Evolutionary conservation across 2,888 invertebrate genomes (phyloP).

Genomic region (Parascotia fuliginaria): DNA sequence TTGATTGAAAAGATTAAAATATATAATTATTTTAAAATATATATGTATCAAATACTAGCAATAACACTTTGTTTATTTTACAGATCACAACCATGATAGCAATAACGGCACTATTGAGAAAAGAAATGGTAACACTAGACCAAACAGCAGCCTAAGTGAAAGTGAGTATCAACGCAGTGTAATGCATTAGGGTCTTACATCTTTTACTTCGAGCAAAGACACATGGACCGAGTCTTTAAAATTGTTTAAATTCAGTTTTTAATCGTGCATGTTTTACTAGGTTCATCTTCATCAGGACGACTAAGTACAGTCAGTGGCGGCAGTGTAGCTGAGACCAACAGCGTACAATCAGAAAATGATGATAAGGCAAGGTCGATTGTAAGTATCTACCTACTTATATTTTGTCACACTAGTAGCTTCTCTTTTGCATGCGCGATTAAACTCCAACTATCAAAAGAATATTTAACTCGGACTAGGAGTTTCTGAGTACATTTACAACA

Average conservation of each 20-base stretch:
- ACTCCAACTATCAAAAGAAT: too few relatives aligned
- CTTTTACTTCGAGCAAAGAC: neutral
- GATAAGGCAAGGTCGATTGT: conserved; percentile 87
- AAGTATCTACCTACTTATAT: conserved; percentile 43
- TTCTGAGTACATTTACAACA: too few relatives aligned
- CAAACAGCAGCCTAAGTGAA: conserved; percentile 80
- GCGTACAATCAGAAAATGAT: conserved; percentile 94
- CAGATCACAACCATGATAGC: conserved; percentile 65
- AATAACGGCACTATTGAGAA: conserved; percentile 75
- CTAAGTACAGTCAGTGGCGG: conserved; percentile 93
- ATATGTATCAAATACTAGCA: neutral
- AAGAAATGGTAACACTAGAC: conserved; percentile 76
- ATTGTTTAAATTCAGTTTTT: conserved; percentile 3
- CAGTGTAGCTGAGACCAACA: conserved; percentile 92
- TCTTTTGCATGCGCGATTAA: too few relatives aligned
- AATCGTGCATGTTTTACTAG: conserved; percentile 56
- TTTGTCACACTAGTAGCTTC: too few relatives aligned
- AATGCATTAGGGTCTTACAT: too few relatives aligned
- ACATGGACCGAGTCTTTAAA: too few relatives aligned
- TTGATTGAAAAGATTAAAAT: conserved; percentile 12
- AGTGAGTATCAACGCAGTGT: too few relatives aligned
- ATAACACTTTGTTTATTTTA: conserved; percentile 25
- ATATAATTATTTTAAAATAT: too few relatives aligned
- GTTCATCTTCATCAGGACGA: conserved; percentile 93
- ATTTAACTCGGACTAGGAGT: too few relatives aligned